Base-by-base conservation (phyloP, 92 coral and sea anemone species). In the Siderastrea siderea region DNA sequence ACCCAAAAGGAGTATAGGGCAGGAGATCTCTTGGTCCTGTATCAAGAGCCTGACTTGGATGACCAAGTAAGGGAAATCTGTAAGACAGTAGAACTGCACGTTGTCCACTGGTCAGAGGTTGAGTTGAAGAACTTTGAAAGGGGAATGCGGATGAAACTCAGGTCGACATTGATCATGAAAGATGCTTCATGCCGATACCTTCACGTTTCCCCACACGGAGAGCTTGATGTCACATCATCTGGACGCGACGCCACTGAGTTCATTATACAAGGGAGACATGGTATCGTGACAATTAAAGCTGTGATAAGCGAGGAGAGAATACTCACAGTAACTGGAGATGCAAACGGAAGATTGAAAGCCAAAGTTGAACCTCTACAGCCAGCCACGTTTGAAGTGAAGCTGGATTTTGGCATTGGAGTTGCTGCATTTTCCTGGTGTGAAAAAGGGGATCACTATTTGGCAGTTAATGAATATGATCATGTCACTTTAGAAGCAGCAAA, bases 351-450 rank as follows among this genome's bases (percentile, higher is more conserved):
- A 10, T n/a, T 82, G 43, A 55, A 72, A 43, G 65, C 73, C 60
- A 83, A 48, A 57, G 55, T 3, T 51, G 65, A 62, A 38, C 74
- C 81, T 10, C 63, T 2, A 66, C 16, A 70, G 19, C 76, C 79
- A 67, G 38, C 72, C 1, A 71, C 55, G 57, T 90, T 90, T 74
- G 86, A 90, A 74, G 81, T 85, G 16, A 84, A 78, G 78, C 66
- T 90, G 82, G 93, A 90, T 7, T 90, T 85, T 71, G 93, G 93
- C 73, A 82, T 90, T 47, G 93, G 90, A 43, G 80, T 90, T 46
- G 82, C 67, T 50, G 82, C 93, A 8, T 90, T 90, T 71, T 54
- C 68, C 10, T 90, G 57, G 8, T 59, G 68, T 12, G 78, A 70
- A 7, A 47, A 55, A 7, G 47, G 5, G 70, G 68, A 82, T 17